Evolutionary conservation across 2,888 invertebrate species (phyloP), one percentile per base, ranked within the genome.

Genomic region (Ornithoptera priamus): DNA sequence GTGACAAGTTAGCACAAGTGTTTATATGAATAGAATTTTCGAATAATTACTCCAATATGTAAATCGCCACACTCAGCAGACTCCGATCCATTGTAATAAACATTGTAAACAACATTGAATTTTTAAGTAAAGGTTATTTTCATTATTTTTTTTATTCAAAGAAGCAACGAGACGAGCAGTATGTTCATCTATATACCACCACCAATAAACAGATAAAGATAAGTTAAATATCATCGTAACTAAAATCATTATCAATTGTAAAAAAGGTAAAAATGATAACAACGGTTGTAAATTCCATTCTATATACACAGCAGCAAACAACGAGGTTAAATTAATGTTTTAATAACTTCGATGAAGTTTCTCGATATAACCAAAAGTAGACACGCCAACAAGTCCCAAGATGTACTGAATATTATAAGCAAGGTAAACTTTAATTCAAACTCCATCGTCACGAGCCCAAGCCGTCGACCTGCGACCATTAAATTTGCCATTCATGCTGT

Each of bases 351-450:
- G 36, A 39, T 56, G 30, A 39, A 64, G n/a, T 57, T 20, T 57
- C 57, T 57, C 20, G 20, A 50, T 50, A 50, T 17, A 18, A 50
- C 50, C 50, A 17, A 50, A 50, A 17, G 46, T 15, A 8, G n/a
- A 30, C 57, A 57, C n/a, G 57, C 57, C 20, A 15, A 20, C 42
- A 46, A 62, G 39, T 42, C n/a, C n/a, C 24, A 73, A 74, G 56
- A 65, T 36, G 53, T 67, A 58, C 60, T 72, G 62, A 24, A 56
- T 67, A 66, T 65, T 72, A 73, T 70, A 59, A 69, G 73, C 70
- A 76, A 75, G 73, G 71, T 74, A 73, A 76, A 74, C 75, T 79
- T 75, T 76, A 74, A 70, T 78, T 76, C 78, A 53, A 59, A 77
- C 69, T 74, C 68, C 71, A 72, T 68, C 70, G 61, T 71, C 72